Evolutionary conservation across 2,113 vertebrate genomes (phyloP).

Genomic region (Benthochromis sp.): DNA sequence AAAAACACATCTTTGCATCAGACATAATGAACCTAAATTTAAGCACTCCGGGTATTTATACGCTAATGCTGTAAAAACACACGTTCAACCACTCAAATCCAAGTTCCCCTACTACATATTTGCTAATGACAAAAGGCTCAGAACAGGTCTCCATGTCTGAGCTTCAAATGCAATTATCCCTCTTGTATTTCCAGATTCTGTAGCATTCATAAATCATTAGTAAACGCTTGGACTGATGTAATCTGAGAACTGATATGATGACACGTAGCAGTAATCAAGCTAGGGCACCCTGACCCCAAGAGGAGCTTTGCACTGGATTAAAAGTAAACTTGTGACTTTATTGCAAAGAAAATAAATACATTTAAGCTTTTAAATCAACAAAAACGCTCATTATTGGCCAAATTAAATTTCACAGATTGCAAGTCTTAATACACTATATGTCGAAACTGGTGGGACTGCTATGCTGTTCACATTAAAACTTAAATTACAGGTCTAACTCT

Average conservation of each 20-base stretch:
- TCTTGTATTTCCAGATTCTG: background rate
- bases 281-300: background rate
- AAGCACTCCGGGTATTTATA: background rate
- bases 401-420: background rate
- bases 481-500: background rate
- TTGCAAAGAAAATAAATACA: background rate
- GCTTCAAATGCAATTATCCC: background rate
- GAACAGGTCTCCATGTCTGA: background rate
- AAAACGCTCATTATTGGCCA: background rate
- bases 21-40: background rate
- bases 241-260: background rate
- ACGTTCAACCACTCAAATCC: background rate
- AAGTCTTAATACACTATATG: background rate
- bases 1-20: background rate
- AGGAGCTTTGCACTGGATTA: background rate
- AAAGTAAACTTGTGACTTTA: background rate
- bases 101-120: background rate
- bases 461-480: background rate
- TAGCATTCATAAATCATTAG: background rate
- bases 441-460: background rate
- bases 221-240: background rate
- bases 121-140: background rate
- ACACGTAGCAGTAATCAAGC: background rate
- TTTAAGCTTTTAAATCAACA: background rate
- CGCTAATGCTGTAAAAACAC: background rate